These are phyloP conservation scores for Trachops cirrhosus DNA, from an alignment of 2,797 vertebrate species.

Conservation along the genomic window DNA sequence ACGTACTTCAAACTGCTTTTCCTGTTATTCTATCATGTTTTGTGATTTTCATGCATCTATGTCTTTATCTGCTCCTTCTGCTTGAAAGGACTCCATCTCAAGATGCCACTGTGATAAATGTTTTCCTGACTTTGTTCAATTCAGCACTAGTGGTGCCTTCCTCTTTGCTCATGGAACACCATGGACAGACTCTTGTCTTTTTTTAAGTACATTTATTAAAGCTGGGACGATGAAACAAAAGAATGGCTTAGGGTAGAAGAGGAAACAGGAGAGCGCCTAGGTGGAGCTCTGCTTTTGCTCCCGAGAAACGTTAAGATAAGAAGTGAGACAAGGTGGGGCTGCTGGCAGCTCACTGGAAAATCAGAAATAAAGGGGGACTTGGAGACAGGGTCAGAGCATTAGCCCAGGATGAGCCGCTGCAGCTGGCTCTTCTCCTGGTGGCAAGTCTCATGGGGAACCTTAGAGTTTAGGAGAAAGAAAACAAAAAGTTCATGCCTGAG, in stretches of 20 bases:
- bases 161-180: background rate
- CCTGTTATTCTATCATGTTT: background rate
- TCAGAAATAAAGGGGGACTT: background rate
- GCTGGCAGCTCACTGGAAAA: background rate
- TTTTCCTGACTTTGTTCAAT: background rate
- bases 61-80: background rate
- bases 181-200: background rate
- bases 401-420: background rate
- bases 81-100: background rate
- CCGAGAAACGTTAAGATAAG: background rate
- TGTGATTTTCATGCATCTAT: accelerated
- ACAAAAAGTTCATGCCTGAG: background rate
- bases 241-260: background rate
- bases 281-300: background rate
- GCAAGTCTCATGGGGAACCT: background rate
- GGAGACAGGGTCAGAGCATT: background rate
- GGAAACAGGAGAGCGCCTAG: background rate
- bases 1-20: background rate
- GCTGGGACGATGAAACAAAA: background rate
- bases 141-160: background rate
- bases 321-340: background rate
- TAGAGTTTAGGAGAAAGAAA: background rate
- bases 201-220: background rate
- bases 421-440: background rate
- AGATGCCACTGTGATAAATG: background rate